These are phyloP conservation scores for Trachelipus rathkii DNA, from an alignment of 1,140 invertebrate species.

Conservation along the genomic window DNA sequence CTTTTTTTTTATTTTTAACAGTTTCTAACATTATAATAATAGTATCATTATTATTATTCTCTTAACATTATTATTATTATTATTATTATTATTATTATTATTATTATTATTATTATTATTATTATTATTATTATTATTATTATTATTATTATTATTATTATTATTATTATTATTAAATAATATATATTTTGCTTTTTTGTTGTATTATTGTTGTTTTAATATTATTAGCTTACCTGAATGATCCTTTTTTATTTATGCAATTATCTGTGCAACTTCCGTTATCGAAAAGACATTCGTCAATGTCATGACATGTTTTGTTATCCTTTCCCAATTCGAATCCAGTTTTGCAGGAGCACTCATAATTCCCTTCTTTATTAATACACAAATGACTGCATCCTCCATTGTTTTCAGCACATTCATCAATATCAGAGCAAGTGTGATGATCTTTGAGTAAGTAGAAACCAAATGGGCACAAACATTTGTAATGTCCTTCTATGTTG, in stretches of 20 bases:
- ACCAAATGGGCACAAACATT: constrained; percentile 51
- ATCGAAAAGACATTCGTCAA: constrained; percentile 51
- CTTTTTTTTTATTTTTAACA: too few species aligned
- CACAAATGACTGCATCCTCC: constrained; percentile 69
- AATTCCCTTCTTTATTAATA: constrained; percentile 68
- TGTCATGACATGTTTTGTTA: constrained; percentile 51
- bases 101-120: too few species aligned
- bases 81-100: too few species aligned
- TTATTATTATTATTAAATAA: too few species aligned
- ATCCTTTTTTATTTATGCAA: constrained; percentile 58
- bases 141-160: too few species aligned
- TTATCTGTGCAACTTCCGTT: constrained; percentile 56
- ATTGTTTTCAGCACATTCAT: constrained; percentile 50
- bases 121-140: too few species aligned
- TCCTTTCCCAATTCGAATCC: constrained; percentile 52
- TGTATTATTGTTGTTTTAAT: neutral
- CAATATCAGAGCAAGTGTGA: constrained; percentile 49
- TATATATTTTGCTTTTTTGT: too few species aligned
- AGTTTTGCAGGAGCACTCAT: constrained; percentile 49
- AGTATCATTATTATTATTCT: too few species aligned
- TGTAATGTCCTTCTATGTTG: constrained; percentile 51
- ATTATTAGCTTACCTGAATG: constrained; percentile 53
- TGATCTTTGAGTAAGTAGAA: constrained; percentile 46
- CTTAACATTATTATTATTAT: too few species aligned
- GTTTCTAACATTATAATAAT: too few species aligned